Evolutionary conservation across 64 coral and sea anemone species (phyloP), one percentile per base, ranked within the genome.

Genomic region (Acropora yongei): DNA sequence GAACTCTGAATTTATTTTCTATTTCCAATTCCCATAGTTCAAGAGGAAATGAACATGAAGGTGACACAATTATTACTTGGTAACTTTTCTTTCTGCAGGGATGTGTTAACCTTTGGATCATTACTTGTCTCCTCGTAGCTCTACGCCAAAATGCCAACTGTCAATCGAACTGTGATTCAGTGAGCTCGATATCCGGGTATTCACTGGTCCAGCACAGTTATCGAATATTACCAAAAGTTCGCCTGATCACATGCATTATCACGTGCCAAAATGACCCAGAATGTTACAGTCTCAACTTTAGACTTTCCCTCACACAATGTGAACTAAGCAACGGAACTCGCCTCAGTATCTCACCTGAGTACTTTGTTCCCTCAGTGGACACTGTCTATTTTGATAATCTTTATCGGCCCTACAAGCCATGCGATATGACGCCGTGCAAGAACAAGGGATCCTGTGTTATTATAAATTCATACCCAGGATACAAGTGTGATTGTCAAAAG

Each of bases 261-360:
- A 18, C 84, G 30, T 95, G 94, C 49, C 84, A 95, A 72, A 66
- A 78, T 17, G 89, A 95, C 66, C 94, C 89, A 75, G 73, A 77
- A 45, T 95, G 94, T 57, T 92, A 77, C 60, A 95, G 94, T 73
- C 83, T 95, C 16, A 95, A 95, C 78, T 95, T 88, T 79, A 84
- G 49, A 57, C 78, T 92, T 76, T 82, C n/a, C 49, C 80, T 46
- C 47, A 72, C 58, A 3, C 66, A 77, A 8, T 93, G 85, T 46
- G 76, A 87, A 41, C 67, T 93, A 0, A 93, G 68, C 71, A 80
- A 76, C 55, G 60, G 13, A 17, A 83, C 89, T 46, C 78, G 89
- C 69, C 46, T 91, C 2, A 83, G 65, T n/a, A 49, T 41, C 55
- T 42, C 75, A 16, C 89, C 89, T 6, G 30, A 91, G 12, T 50